Evolutionary conservation across 2,797 vertebrate species (phyloP).

Genomic region (Pangasius larnaudii): DNA sequence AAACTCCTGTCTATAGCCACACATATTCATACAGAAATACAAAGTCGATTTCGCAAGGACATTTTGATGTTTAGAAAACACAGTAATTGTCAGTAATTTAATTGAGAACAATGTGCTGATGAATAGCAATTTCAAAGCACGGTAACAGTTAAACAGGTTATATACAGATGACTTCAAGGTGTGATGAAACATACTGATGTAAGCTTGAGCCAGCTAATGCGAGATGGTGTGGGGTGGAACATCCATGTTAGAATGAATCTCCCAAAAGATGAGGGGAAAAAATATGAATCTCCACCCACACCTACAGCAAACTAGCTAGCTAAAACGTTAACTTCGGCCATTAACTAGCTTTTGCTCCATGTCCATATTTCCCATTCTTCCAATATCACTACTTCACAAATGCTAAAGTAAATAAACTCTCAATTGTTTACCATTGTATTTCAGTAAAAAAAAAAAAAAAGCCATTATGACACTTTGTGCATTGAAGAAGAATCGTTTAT

Average conservation of each 20-base stretch:
- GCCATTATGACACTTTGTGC: not conserved
- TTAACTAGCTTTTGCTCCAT: not conserved
- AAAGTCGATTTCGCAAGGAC: not conserved
- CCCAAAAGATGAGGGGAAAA: not conserved
- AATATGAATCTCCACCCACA: no score
- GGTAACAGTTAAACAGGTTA: not conserved
- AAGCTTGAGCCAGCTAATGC: not conserved
- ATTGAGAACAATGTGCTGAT: not conserved
- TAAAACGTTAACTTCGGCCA: not conserved
- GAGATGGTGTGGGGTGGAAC: not conserved
- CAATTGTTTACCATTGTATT: not conserved
- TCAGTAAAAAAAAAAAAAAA: no score
- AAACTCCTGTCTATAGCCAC: slow-evolving; percentile 77
- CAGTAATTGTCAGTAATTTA: not conserved
- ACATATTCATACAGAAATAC: slow-evolving; percentile 25
- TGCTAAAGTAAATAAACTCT: not conserved
- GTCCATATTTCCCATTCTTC: not conserved
- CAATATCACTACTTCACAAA: not conserved
- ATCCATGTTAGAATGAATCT: not conserved
- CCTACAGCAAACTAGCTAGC: not conserved
- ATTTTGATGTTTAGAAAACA: not conserved
- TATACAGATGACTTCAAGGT: not conserved
- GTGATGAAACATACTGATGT: not conserved
- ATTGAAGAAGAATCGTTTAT: not conserved
- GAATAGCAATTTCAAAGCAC: not conserved